Conservation (phyloP, 1,140 invertebrate genomes). For the Pseudomyrmex sp. region DNA sequence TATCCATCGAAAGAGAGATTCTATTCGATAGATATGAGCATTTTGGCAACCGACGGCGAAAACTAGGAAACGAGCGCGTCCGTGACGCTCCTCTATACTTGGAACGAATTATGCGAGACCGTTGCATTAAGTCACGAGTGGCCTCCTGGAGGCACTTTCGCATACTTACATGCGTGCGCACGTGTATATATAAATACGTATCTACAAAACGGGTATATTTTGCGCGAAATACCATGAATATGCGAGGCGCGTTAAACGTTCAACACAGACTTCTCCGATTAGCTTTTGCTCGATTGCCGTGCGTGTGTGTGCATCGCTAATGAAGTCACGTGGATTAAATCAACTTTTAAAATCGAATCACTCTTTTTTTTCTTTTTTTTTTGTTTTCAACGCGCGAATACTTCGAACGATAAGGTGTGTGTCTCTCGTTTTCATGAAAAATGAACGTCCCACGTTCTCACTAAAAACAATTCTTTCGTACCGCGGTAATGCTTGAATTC, state of each 20-base stretch:
- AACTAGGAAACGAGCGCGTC: constrained; percentile 55
- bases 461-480: neutral
- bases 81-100: constrained; percentile 43
- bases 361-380: neutral
- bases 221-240: constrained; percentile 46
- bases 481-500: no score
- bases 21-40: no score
- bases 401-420: neutral
- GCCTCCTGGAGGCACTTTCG: constrained; percentile 44
- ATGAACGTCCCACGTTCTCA: no score
- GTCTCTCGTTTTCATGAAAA: neutral
- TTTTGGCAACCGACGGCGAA: constrained; percentile 14
- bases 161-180: neutral
- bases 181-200: constrained; percentile 48
- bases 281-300: constrained; percentile 17
- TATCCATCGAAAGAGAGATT: no score
- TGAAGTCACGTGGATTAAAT: constrained; percentile 35
- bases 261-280: constrained; percentile 60
- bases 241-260: constrained; percentile 56
- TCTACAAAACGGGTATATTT: constrained; percentile 25
- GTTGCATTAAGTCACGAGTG: constrained; percentile 58
- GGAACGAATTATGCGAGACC: constrained; percentile 57
- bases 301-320: constrained; percentile 34
- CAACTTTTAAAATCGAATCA: neutral
- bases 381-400: neutral